These are phyloP conservation scores for Cremastinae sp. DNA, from an alignment of 2,888 invertebrate species.

Conservation along the genomic window DNA sequence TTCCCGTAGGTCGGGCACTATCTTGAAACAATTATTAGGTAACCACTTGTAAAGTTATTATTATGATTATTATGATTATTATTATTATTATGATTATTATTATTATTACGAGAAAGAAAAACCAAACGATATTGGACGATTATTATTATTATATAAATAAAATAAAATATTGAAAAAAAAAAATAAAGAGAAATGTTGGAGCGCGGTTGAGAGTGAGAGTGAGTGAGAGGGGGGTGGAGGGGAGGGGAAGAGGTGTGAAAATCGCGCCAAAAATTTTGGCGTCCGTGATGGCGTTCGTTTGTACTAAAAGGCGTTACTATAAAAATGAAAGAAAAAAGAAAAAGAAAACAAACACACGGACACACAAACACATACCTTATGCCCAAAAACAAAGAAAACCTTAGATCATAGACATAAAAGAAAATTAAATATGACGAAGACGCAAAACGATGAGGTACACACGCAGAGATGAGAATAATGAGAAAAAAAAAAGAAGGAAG, in stretches of 20 bases:
- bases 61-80: constrained; percentile 55
- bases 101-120: constrained; percentile 63
- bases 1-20: constrained; percentile 72
- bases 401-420: constrained; percentile 47
- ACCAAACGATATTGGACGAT: constrained; percentile 62
- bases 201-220: constrained; percentile 1
- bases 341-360: constrained; percentile 53
- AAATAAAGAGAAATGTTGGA: background rate
- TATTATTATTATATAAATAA: constrained; percentile 62
- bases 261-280: constrained; percentile 57
- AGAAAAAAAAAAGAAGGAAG: constrained; percentile 31
- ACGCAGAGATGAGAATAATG: constrained; percentile 39
- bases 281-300: constrained; percentile 62
- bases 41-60: constrained; percentile 66
- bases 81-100: constrained; percentile 49
- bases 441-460: constrained; percentile 36
- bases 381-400: constrained; percentile 29
- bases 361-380: constrained; percentile 55
- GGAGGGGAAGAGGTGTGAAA: constrained; percentile 17
- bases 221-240: constrained; percentile 9
- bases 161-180: constrained; percentile 50
- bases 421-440: constrained; percentile 45
- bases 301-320: constrained; percentile 62
- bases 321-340: constrained; percentile 7
- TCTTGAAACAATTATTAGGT: constrained; percentile 74